Evolutionary conservation across 2,888 invertebrate species (phyloP).

Genomic region (Neocrepidodera transversa): DNA sequence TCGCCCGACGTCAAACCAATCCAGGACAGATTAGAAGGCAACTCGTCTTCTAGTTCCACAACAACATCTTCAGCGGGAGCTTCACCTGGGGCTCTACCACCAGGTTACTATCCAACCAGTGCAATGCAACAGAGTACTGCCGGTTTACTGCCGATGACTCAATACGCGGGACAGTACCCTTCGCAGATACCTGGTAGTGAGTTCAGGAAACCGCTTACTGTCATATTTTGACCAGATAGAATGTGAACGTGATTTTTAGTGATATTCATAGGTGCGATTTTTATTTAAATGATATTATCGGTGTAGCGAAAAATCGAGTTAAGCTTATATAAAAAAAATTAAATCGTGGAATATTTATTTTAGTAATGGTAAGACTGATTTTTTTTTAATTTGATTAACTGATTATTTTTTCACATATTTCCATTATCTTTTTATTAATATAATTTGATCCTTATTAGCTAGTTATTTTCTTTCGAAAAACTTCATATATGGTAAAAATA

Average conservation of each 20-base stretch:
- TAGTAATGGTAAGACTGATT: no score
- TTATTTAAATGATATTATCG: slow-evolving; percentile 3
- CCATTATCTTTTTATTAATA: no score
- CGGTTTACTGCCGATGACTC: slow-evolving; percentile 70
- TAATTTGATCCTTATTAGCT: no score
- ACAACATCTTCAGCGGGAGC: slow-evolving; percentile 72
- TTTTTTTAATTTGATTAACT: background rate
- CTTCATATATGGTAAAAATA: no score
- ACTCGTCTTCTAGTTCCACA: slow-evolving; percentile 65
- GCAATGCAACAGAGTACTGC: slow-evolving; percentile 60
- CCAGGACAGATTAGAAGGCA: slow-evolving; percentile 61
- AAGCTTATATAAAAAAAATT: background rate
- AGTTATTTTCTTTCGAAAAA: no score
- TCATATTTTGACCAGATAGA: slow-evolving; percentile 82
- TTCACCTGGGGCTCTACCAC: slow-evolving; percentile 63
- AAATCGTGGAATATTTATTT: background rate
- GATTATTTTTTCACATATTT: no score
- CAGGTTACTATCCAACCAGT: slow-evolving; percentile 67
- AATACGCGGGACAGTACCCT: slow-evolving; percentile 66
- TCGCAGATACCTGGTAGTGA: slow-evolving; percentile 69
- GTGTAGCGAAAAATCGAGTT: background rate
- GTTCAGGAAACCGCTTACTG: slow-evolving; percentile 77
- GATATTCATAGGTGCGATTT: slow-evolving; percentile 39
- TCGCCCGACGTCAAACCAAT: slow-evolving; percentile 59
- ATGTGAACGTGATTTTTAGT: slow-evolving; percentile 50